Conservation (phyloP, 2,113 vertebrate species). For the Engraulis encrasicolus region DNA sequence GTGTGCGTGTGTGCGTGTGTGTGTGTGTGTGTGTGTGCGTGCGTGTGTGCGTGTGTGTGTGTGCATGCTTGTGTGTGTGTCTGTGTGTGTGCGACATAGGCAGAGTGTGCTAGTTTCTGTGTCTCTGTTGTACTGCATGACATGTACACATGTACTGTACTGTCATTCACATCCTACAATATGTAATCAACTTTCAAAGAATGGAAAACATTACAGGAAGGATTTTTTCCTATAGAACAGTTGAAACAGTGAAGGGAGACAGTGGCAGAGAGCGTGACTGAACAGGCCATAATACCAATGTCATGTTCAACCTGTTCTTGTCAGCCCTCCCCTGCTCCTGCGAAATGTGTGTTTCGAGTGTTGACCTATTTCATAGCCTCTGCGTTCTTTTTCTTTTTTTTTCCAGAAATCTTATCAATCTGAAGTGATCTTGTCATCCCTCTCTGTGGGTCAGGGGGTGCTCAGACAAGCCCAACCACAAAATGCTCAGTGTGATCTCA, state of each 20-base stretch:
- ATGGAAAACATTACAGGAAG: too few relatives aligned
- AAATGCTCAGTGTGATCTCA: neutral
- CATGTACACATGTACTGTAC: neutral
- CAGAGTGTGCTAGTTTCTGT: too few relatives aligned
- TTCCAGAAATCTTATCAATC: neutral
- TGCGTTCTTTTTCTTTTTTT: too few relatives aligned
- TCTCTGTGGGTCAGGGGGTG: neutral
- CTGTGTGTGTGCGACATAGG: too few relatives aligned
- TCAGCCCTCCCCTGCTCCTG: neutral
- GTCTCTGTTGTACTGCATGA: neutral
- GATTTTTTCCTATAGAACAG: too few relatives aligned
- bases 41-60: too few relatives aligned
- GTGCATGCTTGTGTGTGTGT: neutral
- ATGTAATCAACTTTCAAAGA: too few relatives aligned
- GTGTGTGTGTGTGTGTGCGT: neutral
- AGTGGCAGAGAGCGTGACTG: too few relatives aligned
- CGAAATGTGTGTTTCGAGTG: neutral
- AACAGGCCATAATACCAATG: too few relatives aligned
- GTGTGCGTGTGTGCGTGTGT: neutral
- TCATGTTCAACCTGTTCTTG: too few relatives aligned
- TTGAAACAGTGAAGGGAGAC: neutral
- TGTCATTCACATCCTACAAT: too few relatives aligned
- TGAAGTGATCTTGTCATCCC: constrained; percentile 27
- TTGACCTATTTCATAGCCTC: constrained; percentile 1
- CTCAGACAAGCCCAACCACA: constrained; percentile 28